Base-by-base conservation (phyloP, 1,140 invertebrate species). In the Cherax destructor region DNA sequence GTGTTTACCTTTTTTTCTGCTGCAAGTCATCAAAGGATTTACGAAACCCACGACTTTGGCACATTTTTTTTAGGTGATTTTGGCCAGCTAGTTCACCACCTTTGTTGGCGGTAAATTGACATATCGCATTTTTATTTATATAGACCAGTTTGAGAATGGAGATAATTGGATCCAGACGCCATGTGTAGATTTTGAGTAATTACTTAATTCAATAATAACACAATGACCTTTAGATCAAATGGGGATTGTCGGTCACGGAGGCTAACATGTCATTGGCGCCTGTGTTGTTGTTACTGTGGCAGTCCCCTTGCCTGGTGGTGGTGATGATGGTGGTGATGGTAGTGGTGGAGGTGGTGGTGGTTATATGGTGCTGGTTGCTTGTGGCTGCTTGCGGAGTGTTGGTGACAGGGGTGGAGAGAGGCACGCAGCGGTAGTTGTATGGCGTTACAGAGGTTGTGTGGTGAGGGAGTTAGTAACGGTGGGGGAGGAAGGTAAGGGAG, bases 171-270 rank as follows among this genome's bases (percentile, higher is more conserved):
- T 13, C 81, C 59, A n/a, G 59, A 65, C 81, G 59, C 59, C 59
- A 83, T 69, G 61, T 59, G 81, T 9, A 65, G 59, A 69, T 83
- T 69, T 83, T 69, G 81, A 83, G 30, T 59, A 83, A 83, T 83
- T 69, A 83, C 81, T 47, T 41, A 52, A 83, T 69, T 69, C 81
- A 83, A 69, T 83, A 83, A 83, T 83, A 52, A 83, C 81, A 69
- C 30, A 83, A 83, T 47, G 41, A 52, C 81, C 81, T 83, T 30
- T 69, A 69, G 49, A 21, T 65, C 47, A 30, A 83, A 83, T 83
- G 81, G 41, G 81, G 11, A 30, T 52, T 69, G 81, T 69, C 81
- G 18, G 18, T 83, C 59, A 47, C 18, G 30, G 41, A 59, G 59
- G 30, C 1, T 13, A 56, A 7, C 6, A 13, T 56, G 52, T 7